Percentiles rank a stretch among this genome's conserved stretches.
Conservation (phyloP, 2,888 invertebrate genomes). For the Charanyca ferruginea region DNA sequence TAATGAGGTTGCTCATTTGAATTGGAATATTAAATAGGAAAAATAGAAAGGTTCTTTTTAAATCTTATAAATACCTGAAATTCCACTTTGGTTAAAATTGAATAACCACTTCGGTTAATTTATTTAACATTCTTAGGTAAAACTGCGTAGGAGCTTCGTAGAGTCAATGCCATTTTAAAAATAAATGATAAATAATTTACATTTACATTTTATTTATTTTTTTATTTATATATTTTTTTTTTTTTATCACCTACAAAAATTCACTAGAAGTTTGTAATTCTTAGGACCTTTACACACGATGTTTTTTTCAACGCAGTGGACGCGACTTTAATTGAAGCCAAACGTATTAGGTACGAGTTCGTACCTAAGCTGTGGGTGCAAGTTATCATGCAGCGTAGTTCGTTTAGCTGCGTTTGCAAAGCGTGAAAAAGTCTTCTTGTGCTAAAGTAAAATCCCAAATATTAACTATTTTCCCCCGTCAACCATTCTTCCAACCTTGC, state of each 20-base stretch:
- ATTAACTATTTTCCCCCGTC: too few species aligned
- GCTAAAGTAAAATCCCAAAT: not conserved
- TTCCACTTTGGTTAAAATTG: not conserved
- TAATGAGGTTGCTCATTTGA: constrained; percentile 22
- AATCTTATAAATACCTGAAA: not conserved
- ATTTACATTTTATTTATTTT: too few species aligned
- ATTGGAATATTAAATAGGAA: constrained; percentile 22
- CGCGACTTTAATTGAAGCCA: not conserved
- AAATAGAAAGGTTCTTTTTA: not conserved
- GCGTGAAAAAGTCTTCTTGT: not conserved
- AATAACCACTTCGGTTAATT: too few species aligned
- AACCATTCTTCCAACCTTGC: not conserved
- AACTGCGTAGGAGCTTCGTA: not conserved
- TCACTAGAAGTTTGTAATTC: not conserved
- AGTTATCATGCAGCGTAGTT: not conserved
- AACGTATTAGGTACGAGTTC: not conserved
- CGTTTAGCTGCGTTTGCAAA: too few species aligned
- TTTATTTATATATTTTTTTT: too few species aligned
- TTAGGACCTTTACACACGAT: not conserved
- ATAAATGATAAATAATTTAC: constrained; percentile 3
- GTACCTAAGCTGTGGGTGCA: not conserved
- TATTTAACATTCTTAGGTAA: not conserved
- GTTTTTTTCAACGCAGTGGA: not conserved
- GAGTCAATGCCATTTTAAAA: not conserved
- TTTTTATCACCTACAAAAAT: not conserved